phyloP scores from a whole-genome alignment of 2,888 invertebrate genomes.

The Catocala fraxini region DNA sequence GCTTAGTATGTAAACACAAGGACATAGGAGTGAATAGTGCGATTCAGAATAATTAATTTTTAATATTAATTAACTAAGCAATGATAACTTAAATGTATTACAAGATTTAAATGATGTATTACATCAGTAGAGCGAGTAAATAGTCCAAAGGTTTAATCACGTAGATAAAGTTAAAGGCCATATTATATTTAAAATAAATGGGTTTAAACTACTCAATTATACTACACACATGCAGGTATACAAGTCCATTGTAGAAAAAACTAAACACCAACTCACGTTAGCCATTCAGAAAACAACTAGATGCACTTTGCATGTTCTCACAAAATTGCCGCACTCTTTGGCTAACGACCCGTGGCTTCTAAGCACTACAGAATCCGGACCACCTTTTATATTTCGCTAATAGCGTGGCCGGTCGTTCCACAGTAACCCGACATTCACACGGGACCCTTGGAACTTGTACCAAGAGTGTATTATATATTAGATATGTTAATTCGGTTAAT shows the following conservation, averaged over 20 bases:
- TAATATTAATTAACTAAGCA: no score
- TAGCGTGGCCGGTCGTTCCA: constrained; percentile 40
- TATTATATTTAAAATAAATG: no score
- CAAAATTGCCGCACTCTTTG: constrained; percentile 45
- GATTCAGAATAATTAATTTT: no score
- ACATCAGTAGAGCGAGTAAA: no score
- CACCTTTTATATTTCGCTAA: constrained; percentile 55
- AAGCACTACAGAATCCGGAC: constrained; percentile 49
- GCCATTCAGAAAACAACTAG: constrained; percentile 33
- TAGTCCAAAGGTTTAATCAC: no score
- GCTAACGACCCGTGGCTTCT: constrained; percentile 53
- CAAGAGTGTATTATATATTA: background rate
- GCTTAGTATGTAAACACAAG: no score
- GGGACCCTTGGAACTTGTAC: background rate
- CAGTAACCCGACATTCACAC: constrained; percentile 15
- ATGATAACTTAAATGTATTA: no score
- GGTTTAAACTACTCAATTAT: no score
- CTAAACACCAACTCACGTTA: constrained; percentile 21
- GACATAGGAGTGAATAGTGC: no score
- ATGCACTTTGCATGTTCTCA: constrained; percentile 49
- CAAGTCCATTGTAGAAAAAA: constrained; percentile 13
- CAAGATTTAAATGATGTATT: no score
- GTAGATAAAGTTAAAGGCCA: no score
- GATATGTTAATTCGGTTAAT: background rate
- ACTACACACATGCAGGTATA: background rate